Evolutionary conservation across 2,888 invertebrate species (phyloP).

Genomic region (Heliconius charithonia): DNA sequence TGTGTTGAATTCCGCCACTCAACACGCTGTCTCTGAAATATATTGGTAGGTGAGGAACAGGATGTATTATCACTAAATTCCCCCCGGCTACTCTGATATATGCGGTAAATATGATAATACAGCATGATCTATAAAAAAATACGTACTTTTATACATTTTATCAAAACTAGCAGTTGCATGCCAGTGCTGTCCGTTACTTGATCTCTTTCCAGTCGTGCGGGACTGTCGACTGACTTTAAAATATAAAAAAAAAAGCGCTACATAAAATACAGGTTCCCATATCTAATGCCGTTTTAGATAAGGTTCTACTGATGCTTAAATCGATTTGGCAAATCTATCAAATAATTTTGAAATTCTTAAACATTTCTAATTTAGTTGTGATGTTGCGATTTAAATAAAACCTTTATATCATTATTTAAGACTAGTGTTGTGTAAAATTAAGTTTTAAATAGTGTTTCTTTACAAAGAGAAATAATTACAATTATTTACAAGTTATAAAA

Average conservation of each 20-base stretch:
- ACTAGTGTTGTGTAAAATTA: background rate
- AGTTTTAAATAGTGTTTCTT: background rate
- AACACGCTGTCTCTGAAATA: too few species aligned
- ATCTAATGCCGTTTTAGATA: background rate
- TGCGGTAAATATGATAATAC: too few species aligned
- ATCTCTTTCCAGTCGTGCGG: conserved; percentile 1
- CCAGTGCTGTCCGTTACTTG: background rate
- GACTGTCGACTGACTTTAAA: background rate
- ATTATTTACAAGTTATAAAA: conserved; percentile 21
- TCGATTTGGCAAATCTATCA: background rate
- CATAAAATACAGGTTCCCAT: background rate
- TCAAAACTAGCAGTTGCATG: background rate
- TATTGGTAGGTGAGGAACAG: too few species aligned
- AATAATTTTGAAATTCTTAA: background rate
- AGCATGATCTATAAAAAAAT: too few species aligned
- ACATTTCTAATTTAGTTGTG: background rate
- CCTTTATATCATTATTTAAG: background rate
- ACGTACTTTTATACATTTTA: too few species aligned
- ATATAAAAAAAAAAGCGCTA: background rate
- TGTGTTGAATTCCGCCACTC: too few species aligned
- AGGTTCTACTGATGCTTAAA: background rate
- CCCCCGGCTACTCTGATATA: too few species aligned
- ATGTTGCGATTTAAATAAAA: background rate
- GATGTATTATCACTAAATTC: too few species aligned
- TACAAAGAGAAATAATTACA: background rate